phyloP scores from a whole-genome alignment of 2,888 invertebrate genomes.

The Acrocera orbiculus region DNA sequence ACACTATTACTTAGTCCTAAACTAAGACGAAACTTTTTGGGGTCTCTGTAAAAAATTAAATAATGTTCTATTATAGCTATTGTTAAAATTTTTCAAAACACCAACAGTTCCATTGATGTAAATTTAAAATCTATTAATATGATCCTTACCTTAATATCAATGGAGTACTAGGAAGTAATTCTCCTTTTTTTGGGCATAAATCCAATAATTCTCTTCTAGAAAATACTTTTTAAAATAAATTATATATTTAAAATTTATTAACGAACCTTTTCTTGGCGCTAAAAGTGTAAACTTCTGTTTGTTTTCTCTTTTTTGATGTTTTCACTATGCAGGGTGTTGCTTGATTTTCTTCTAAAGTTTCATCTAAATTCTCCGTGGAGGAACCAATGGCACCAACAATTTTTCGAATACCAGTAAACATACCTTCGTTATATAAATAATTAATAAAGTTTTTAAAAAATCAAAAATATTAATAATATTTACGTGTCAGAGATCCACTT shows the following conservation, averaged over 20 bases:
- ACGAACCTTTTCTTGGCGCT: slow-evolving; percentile 49
- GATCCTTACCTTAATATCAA: no score
- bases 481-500: slow-evolving; percentile 75
- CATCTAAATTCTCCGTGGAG: slow-evolving; percentile 32
- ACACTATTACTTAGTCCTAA: no score
- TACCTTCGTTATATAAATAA: slow-evolving; percentile 34
- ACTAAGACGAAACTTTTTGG: slow-evolving; percentile 17
- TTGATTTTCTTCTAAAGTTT: slow-evolving; percentile 30
- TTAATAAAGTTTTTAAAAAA: not conserved
- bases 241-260: not conserved
- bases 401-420: slow-evolving; percentile 58
- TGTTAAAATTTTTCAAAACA: not conserved
- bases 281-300: slow-evolving; percentile 37
- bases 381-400: slow-evolving; percentile 48
- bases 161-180: slow-evolving; percentile 39
- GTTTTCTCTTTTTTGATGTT: slow-evolving; percentile 48
- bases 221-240: slow-evolving; percentile 17
- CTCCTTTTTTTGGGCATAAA: slow-evolving; percentile 39
- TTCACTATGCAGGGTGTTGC: slow-evolving; percentile 42
- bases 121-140: no score
- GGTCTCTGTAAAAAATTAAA: slow-evolving; percentile 16
- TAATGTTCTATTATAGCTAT: slow-evolving; percentile 1
- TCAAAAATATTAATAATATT: slow-evolving; percentile 15
- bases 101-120: no score
- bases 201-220: slow-evolving; percentile 44